Conservation (phyloP, 2,113 vertebrate genomes). For the Greenwoodochromis staneri region DNA sequence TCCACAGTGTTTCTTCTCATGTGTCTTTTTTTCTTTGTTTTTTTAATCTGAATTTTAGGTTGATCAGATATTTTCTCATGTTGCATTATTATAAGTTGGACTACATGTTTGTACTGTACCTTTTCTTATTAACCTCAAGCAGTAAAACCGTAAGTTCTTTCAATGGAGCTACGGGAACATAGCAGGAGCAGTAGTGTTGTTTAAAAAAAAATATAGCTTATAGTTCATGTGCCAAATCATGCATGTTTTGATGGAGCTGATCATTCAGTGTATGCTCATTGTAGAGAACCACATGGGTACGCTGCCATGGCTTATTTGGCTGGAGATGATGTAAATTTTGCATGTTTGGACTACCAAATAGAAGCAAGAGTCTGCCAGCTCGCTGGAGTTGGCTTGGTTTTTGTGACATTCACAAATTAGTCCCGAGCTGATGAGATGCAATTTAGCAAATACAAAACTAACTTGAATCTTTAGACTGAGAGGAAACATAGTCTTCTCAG, state of each 20-base stretch:
- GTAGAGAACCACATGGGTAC: not conserved
- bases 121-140: not conserved
- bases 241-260: not conserved
- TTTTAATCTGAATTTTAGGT: not conserved
- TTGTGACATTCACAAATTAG: not conserved
- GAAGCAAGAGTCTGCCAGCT: not conserved
- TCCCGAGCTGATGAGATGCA: not conserved
- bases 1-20: not conserved
- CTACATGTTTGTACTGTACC: not conserved
- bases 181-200: not conserved
- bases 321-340: not conserved
- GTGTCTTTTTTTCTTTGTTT: fast-evolving
- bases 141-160: not conserved
- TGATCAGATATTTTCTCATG: not conserved
- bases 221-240: not conserved
- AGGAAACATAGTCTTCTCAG: not conserved
- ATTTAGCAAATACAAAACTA: not conserved
- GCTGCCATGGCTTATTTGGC: not conserved
- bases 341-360: not conserved
- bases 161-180: fast-evolving
- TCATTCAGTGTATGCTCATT: not conserved
- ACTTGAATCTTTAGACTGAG: not conserved
- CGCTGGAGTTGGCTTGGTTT: not conserved
- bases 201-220: fast-evolving
- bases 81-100: not conserved